Conservation (phyloP, 2,113 vertebrate genomes). For the Bombycilla garrulus region DNA sequence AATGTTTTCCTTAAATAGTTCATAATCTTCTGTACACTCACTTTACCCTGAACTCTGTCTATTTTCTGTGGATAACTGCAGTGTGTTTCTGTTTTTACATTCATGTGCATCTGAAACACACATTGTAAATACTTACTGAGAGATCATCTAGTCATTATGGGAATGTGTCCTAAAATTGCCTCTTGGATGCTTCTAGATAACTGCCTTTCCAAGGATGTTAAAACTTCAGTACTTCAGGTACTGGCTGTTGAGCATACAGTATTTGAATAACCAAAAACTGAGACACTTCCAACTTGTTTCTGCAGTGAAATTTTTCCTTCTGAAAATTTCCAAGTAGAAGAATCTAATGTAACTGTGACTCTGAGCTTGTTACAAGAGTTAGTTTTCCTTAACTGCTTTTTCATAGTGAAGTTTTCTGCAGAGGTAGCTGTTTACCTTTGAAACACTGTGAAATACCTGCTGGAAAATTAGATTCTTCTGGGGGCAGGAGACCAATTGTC, state of each 20-base stretch:
- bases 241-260: not conserved
- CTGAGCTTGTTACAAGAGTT: not conserved
- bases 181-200: not conserved
- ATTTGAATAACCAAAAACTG: not conserved
- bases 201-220: not conserved
- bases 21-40: not conserved
- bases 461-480: not conserved
- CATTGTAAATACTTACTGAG: not conserved
- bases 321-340: not conserved
- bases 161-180: not conserved
- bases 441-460: not conserved
- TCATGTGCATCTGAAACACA: not conserved
- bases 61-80: not conserved
- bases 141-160: not conserved
- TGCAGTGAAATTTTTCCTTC: not conserved
- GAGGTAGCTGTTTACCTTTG: not conserved
- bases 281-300: not conserved
- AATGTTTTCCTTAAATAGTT: not conserved
- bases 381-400: not conserved
- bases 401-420: not conserved
- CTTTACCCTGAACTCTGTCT: not conserved
- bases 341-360: not conserved
- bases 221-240: not conserved
- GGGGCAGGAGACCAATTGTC: not conserved
- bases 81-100: not conserved